Evolutionary conservation across 2,888 invertebrate species (phyloP).

Genomic region (Alcis repandata): DNA sequence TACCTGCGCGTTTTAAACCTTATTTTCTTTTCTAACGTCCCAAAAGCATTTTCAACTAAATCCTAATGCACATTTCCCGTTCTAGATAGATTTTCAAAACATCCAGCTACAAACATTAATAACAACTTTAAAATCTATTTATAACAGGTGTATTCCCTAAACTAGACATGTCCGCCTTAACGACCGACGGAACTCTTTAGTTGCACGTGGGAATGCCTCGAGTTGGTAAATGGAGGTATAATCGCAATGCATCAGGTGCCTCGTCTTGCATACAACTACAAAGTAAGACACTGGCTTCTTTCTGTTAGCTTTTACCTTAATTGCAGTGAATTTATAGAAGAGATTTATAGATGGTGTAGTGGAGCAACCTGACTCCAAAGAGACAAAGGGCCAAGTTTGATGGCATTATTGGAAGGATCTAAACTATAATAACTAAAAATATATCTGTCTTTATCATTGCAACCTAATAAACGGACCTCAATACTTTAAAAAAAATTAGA

Average conservation of each 20-base stretch:
- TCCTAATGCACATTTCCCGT: conserved; percentile 1
- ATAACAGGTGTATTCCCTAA: conserved; percentile 60
- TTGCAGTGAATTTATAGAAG: background rate
- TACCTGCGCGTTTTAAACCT: no score
- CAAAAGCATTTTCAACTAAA: background rate
- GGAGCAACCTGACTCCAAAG: conserved; percentile 29
- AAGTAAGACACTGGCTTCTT: background rate
- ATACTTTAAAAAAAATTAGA: no score
- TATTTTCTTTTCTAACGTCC: background rate
- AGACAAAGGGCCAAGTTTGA: no score
- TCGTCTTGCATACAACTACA: conserved; percentile 42
- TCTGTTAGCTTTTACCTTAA: background rate
- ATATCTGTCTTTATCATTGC: no score
- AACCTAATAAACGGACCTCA: no score
- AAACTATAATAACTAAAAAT: no score
- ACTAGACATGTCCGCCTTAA: conserved; percentile 69
- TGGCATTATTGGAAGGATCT: no score
- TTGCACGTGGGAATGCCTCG: conserved; percentile 64
- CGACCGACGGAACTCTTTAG: conserved; percentile 64
- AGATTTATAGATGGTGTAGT: background rate
- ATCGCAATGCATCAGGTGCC: conserved; percentile 70
- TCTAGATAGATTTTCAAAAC: conserved; percentile 14
- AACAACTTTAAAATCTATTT: conserved; percentile 61
- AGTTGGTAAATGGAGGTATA: conserved; percentile 72
- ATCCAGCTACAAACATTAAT: conserved; percentile 54